Evolutionary conservation across 2,113 vertebrate species (phyloP).

Genomic region (Trichechus manatus): DNA sequence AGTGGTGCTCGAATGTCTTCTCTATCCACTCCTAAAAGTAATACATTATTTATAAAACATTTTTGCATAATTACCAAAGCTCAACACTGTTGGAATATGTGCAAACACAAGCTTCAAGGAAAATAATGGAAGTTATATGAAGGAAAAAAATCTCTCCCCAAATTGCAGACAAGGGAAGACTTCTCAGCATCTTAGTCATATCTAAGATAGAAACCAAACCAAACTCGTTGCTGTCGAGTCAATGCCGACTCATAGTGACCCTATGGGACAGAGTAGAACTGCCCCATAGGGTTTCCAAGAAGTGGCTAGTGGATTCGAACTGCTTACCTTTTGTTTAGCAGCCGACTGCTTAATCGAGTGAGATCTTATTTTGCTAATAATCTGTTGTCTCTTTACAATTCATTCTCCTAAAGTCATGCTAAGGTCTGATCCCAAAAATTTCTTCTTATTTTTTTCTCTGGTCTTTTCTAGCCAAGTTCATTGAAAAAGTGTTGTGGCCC

Average conservation of each 20-base stretch:
- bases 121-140: not conserved
- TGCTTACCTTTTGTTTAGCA: too few species aligned
- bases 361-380: constrained; percentile 35
- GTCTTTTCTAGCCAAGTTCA: not conserved
- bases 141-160: not conserved
- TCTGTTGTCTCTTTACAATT: not conserved
- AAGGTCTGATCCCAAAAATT: not conserved
- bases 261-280: too few species aligned
- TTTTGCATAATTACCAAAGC: not conserved
- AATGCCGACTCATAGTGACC: too few species aligned
- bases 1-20: not conserved
- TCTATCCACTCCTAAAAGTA: not conserved
- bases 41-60: not conserved
- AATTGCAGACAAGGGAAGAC: not conserved
- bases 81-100: not conserved
- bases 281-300: too few species aligned
- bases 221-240: too few species aligned
- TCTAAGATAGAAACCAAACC: not conserved
- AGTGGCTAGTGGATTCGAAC: too few species aligned
- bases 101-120: not conserved
- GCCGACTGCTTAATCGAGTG: not conserved
- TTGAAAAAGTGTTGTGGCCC: not conserved
- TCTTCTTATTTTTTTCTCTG: not conserved
- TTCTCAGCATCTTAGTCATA: not conserved
- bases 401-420: not conserved